Percentiles rank a stretch among this genome's conserved stretches.
phyloP scores from a whole-genome alignment of 92 coral and sea anemone species.

The Meandrina meandrites region DNA sequence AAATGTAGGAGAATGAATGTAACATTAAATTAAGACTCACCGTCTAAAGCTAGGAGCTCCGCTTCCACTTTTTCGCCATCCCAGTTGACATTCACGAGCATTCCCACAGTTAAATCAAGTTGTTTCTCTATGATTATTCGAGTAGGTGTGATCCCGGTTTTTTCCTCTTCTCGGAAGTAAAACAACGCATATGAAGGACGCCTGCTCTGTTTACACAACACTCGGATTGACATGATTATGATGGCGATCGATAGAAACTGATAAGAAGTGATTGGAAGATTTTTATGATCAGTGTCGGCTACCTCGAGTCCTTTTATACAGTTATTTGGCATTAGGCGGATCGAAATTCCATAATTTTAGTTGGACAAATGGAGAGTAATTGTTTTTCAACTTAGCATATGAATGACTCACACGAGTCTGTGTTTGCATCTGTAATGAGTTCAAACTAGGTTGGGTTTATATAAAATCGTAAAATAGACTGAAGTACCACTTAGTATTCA shows the following conservation, averaged over 20 bases:
- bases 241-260: neutral
- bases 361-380: slow-evolving; percentile 35
- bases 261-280: neutral
- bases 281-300: neutral
- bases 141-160: slow-evolving; percentile 13
- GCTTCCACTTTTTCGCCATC: slow-evolving; percentile 16
- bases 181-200: slow-evolving; percentile 14
- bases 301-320: slow-evolving; percentile 2
- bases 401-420: slow-evolving; percentile 13
- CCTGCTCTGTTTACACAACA: slow-evolving; percentile 13
- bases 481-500: too few relatives aligned
- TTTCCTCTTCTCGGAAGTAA: slow-evolving; percentile 3
- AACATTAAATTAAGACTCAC: slow-evolving; percentile 5
- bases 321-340: slow-evolving; percentile 11
- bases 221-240: slow-evolving; percentile 14
- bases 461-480: too few relatives aligned
- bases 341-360: slow-evolving; percentile 27
- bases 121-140: slow-evolving; percentile 8
- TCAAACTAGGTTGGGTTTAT: too few relatives aligned
- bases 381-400: slow-evolving; percentile 33
- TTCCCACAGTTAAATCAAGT: slow-evolving; percentile 20
- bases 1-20: neutral
- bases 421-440: slow-evolving; percentile 30
- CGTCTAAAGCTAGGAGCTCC: slow-evolving; percentile 21
- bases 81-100: slow-evolving; percentile 28